Conservation (phyloP, 2,113 vertebrate genomes). For the Leucosticte australis region DNA sequence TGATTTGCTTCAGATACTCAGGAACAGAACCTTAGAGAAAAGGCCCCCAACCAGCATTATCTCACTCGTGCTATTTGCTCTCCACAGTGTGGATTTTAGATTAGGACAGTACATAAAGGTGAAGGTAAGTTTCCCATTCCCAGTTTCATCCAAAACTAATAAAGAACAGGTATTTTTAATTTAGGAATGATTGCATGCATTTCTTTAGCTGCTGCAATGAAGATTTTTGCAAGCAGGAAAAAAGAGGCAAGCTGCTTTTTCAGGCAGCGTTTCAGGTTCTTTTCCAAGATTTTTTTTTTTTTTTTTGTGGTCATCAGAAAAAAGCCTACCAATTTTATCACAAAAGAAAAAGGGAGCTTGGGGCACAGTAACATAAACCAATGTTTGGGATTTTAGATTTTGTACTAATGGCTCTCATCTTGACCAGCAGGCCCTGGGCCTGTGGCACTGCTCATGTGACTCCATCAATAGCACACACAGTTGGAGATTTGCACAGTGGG, state of each 20-base stretch:
- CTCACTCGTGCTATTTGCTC: background rate
- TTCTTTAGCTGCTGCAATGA: background rate
- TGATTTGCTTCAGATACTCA: background rate
- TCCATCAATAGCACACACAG: background rate
- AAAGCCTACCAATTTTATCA: background rate
- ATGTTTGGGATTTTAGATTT: background rate
- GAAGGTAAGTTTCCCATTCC: background rate
- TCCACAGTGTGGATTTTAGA: background rate
- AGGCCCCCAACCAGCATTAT: background rate
- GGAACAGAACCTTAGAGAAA: background rate
- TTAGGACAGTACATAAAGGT: background rate
- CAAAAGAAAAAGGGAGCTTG: background rate
- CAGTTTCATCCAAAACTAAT: background rate
- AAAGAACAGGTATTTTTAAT: background rate
- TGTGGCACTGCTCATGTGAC: background rate
- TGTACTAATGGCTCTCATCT: background rate
- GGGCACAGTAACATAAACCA: background rate
- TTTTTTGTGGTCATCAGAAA: background rate
- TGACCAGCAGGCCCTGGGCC: background rate
- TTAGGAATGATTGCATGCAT: background rate
- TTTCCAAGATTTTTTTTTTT: background rate
- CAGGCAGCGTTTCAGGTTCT: background rate
- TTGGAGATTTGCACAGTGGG: background rate
- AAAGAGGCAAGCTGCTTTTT: background rate
- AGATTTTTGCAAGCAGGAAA: background rate